Base-by-base conservation (phyloP, 2,113 vertebrate species). In the Platysternon megacephalum region DNA sequence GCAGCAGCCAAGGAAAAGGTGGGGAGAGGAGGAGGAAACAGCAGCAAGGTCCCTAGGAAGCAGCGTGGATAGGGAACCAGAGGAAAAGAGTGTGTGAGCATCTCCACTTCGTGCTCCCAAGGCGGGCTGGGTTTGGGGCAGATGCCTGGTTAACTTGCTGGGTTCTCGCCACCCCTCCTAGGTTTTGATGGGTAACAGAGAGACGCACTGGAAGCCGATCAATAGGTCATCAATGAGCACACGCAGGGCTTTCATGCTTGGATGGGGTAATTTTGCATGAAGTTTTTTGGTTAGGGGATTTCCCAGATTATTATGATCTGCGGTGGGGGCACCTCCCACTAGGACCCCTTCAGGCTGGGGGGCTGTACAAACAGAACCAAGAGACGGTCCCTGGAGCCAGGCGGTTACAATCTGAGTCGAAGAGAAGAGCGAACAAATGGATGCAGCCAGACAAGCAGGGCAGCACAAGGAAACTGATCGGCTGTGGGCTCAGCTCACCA, bases 81-180 rank as follows among this genome's bases (percentile, higher is more conserved):
- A 29, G 83, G 87, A 91, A 94, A 78, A 93, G 56, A 35, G 80
- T 85, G 58, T 21, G 2, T 93, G 92, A 94, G 91, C 93, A 24
- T 84, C 95, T 82, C 91, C 92, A n/a, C 21, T 29, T 0, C 24
- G 76, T 91, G 97, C 95, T 95, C 88, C 61, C 0, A 17, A 6
- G 28, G 84, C 79, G 91, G 93, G 94, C 79, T 28, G 94, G 32
- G 78, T 87, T 48, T 91, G 94, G 95, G 79, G 32, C 93, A 91
- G 68, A 76, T 0, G 0, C 79, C 87, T 12, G 26, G 48, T 97
- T 97, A 97, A 97, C 96, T 81, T 93, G 93, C 95, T 94, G 82
- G 78, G 39, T 84, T 92, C 96, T 78, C 85, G 1, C 0, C 42
- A 16, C 24, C 39, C 21, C 11, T 13, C 42, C 72, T 68, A 39